Base-by-base conservation (phyloP, 2,888 invertebrate species). In the Therioaphis trifolii region DNA sequence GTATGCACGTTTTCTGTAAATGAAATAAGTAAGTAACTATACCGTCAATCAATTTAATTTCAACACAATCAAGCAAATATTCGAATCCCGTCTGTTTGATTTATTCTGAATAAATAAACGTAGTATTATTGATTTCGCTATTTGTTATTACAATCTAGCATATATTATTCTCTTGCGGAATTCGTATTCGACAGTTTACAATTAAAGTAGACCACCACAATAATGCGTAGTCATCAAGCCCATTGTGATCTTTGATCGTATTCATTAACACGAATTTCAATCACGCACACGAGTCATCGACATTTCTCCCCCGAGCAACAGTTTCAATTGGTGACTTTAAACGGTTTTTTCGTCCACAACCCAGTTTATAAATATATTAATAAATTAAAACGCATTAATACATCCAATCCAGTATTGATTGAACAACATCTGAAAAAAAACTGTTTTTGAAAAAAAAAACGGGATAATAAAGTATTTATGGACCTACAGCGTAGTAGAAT, bases 201-300 rank as follows among this genome's bases (percentile, higher is more conserved):
- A 76, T 43, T 43, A 14, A 63, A 29, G 46, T 63, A 63, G 76
- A 76, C 27, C 76, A 76, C 76, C 46, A 46, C 21, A 46, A 63
- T 63, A 46, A 27, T 63, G 76, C 21, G 1, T 24, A 5, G 63
- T 63, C 76, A 46, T 46, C 46, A 1, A 4, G 18, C 46, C 46
- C 27, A 27, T 76, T 46, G 76, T 46, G 43, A 40, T 58, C 58
- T 35, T 75, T 24, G 27, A 46, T 61, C 76, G 27, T 18, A 27
- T 61, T 76, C 76, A 46, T 27, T 29, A n/a, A 63, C 63, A 14
- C 29, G 61, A 76, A 46, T 75, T 76, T 46, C 76, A 76, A 63
- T 63, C 29, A 75, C 15, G 18, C 18, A 14, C 29, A n/a, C 49
- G 29, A 29, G 27, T 46, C 46, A 18, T 21, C 40, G 15, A 5